Conservation (phyloP, 2,797 vertebrate species). For the Crenichthys baileyi region DNA sequence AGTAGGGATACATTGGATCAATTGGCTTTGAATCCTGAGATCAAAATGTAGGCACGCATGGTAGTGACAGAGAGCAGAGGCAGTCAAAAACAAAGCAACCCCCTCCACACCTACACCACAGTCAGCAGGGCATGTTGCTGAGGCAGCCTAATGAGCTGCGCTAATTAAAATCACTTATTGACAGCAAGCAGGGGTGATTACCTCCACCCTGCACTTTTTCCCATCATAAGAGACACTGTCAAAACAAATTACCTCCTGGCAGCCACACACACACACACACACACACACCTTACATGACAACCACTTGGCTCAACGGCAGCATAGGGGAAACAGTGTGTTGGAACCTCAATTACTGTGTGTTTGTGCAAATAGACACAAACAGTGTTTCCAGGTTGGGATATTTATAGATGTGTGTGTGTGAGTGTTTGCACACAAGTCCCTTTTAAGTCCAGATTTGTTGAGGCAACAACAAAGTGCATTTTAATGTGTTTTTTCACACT, state of each 20-base stretch:
- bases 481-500: conserved; percentile 23
- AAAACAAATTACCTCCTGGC: conserved; percentile 78
- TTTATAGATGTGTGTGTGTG: conserved; percentile 2
- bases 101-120: conserved; percentile 39
- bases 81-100: conserved; percentile 52
- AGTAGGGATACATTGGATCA: not conserved
- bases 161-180: conserved; percentile 86
- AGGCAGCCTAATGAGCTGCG: conserved; percentile 79
- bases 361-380: conserved; percentile 32
- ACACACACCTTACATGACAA: conserved; percentile 48
- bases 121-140: conserved; percentile 70
- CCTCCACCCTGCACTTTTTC: conserved; percentile 73
- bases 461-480: conserved; percentile 46
- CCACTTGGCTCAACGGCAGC: conserved; percentile 33
- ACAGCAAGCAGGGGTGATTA: conserved; percentile 80
- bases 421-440: conserved; percentile 7
- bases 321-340: conserved; percentile 15
- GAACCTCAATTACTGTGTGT: conserved; percentile 34
- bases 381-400: conserved; percentile 27
- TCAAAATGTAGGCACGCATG: conserved; percentile 22
- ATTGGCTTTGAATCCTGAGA: conserved; percentile 7
- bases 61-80: conserved; percentile 46
- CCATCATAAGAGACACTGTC: conserved; percentile 79
- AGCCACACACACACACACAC: conserved; percentile 40
- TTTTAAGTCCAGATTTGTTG: conserved; percentile 51